Base-by-base conservation (phyloP, 2,888 invertebrate genomes). In the Colostygia pectinataria region DNA sequence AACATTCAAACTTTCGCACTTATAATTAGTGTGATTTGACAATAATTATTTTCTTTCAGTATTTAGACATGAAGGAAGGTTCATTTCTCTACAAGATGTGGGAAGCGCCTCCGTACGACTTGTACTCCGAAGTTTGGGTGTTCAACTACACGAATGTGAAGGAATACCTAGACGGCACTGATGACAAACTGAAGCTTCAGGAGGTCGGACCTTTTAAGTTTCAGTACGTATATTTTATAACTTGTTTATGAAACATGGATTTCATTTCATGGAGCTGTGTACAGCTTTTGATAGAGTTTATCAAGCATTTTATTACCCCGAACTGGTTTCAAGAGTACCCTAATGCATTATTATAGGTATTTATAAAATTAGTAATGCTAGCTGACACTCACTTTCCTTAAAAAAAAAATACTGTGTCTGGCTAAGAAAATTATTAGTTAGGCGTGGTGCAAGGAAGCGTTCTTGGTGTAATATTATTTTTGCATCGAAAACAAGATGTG, bases 201-300 rank as follows among this genome's bases (percentile, higher is more conserved):
- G 94, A 97, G 83, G 74, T 96, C 8, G 97, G 97, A 1, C 97
- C 97, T 0, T 97, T 95, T 69, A 92, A 93, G 31, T 98, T 96
- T 83, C 93, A 93, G 96, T 96, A 84, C 92, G 93, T 37, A 13
- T 10, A 3, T 6, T 12, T 15, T n/a, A 6, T n/a, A 25, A 1
- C 25, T 9, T 8, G 2, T n/a, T 25, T 25, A 29, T 28, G 10
- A 25, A 9, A 9, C 5, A 6, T 40, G 0, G 27, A 8, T 8
- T 34, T 39, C 12, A 18, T 18, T 18, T 18, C 18, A 18, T 18
- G 18, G 15, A 15, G 4, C 15, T 4, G 15, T 15, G 15, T 15
- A 15, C 2, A 4, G 15, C 15, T 15, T 15, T 15, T 15, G 15
- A 15, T 15, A 15, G 15, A 15, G 15, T 15, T 4, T 4, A 15